phyloP scores from a whole-genome alignment of 2,797 vertebrate genomes.

The Echeneis naucrates region DNA sequence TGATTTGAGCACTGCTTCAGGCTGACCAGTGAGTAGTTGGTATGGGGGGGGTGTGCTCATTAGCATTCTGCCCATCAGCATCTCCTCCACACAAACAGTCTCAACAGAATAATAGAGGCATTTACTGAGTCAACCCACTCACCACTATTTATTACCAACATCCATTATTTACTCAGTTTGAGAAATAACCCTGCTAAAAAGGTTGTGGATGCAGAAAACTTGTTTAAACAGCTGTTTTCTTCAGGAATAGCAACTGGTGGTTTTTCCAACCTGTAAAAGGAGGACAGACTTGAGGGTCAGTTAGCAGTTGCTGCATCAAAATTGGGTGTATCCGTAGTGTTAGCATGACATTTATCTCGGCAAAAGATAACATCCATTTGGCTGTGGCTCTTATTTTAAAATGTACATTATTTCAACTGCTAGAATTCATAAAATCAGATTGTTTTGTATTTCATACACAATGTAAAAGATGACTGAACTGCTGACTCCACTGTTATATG shows the following conservation, averaged over 20 bases:
- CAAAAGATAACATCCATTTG: slow-evolving; percentile 30
- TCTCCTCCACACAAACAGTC: slow-evolving; percentile 59
- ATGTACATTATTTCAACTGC: not conserved
- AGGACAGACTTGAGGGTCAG: slow-evolving; percentile 46
- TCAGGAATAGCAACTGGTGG: slow-evolving; percentile 51
- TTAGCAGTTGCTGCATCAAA: slow-evolving; percentile 53
- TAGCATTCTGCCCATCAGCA: slow-evolving; percentile 58
- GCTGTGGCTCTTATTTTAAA: slow-evolving; percentile 23
- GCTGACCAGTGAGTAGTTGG: slow-evolving; percentile 44
- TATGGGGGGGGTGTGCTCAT: slow-evolving; percentile 42
- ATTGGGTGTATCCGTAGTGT: slow-evolving; percentile 42
- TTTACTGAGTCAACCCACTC: slow-evolving; percentile 70
- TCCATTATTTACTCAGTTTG: slow-evolving; percentile 63
- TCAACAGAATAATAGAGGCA: slow-evolving; percentile 63
- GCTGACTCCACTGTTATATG: not conserved
- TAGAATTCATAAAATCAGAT: not conserved
- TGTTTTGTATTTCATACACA: slow-evolving; percentile 7
- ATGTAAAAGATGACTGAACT: not conserved
- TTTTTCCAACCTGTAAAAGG: slow-evolving; percentile 39
- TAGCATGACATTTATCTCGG: slow-evolving; percentile 39
- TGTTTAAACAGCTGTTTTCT: slow-evolving; percentile 46
- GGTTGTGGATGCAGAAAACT: slow-evolving; percentile 27
- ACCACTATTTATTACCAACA: slow-evolving; percentile 54
- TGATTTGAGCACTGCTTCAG: slow-evolving; percentile 16
- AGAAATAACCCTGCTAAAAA: slow-evolving; percentile 43